These are phyloP conservation scores for Scaptomyza polygonia DNA, from an alignment of 2,888 invertebrate species.

Conservation along the genomic window DNA sequence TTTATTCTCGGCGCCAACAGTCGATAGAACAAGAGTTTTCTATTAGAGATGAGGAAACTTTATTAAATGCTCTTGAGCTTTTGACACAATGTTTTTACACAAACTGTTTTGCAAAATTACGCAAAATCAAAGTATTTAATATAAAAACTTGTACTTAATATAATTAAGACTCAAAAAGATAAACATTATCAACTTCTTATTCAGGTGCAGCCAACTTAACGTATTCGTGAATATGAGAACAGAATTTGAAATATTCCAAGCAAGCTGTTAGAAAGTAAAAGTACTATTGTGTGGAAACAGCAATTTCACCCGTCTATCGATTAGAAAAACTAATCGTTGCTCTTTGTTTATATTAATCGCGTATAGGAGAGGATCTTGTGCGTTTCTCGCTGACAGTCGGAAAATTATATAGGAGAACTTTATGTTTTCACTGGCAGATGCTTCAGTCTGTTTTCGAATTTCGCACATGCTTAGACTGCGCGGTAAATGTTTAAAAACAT, in stretches of 20 bases:
- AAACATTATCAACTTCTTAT: too few species aligned
- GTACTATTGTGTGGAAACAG: neutral
- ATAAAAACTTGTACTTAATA: too few species aligned
- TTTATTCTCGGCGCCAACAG: constrained; percentile 30
- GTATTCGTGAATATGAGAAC: neutral
- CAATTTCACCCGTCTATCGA: neutral
- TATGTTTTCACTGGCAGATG: constrained; percentile 23
- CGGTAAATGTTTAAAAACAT: constrained; percentile 43
- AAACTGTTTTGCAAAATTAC: neutral
- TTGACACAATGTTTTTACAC: neutral
- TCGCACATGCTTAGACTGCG: constrained; percentile 70
- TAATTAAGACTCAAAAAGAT: neutral
- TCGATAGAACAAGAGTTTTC: constrained; percentile 8
- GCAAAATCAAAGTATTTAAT: neutral
- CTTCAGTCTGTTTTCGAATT: constrained; percentile 77
- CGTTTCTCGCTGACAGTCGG: constrained; percentile 4
- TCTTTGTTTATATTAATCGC: constrained; percentile 18
- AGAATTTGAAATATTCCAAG: neutral
- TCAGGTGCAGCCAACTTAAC: too few species aligned
- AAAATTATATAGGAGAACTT: constrained; percentile 22
- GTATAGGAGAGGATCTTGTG: neutral
- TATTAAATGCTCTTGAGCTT: constrained; percentile 4
- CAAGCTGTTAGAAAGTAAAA: constrained; percentile 3
- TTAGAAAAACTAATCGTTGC: constrained; percentile 7
- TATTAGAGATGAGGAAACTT: constrained; percentile 13